These are phyloP conservation scores for Regulus satrapa DNA, from an alignment of 2,113 vertebrate genomes.

Conservation along the genomic window DNA sequence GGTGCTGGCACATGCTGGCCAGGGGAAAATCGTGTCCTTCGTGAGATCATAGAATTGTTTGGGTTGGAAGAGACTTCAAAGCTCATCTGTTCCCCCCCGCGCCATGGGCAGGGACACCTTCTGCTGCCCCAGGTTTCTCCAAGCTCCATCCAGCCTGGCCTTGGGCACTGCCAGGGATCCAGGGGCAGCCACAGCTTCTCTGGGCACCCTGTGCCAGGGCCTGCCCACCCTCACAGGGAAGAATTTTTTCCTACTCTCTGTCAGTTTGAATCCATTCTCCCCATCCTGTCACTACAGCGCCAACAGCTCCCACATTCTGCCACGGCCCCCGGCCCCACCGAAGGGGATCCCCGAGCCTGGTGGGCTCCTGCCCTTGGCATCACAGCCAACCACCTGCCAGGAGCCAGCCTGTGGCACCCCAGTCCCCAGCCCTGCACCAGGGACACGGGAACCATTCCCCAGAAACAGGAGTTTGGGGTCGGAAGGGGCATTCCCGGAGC, in stretches of 20 bases:
- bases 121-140: not conserved
- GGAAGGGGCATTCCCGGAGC: not conserved
- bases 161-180: not conserved
- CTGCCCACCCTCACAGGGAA: rapidly evolving
- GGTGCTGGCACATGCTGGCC: not conserved
- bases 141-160: rapidly evolving
- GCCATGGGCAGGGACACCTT: not conserved
- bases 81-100: not conserved
- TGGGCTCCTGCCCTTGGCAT: not conserved
- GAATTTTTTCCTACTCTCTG: not conserved
- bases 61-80: not conserved
- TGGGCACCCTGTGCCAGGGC: not conserved
- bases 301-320: not conserved
- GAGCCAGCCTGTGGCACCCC: not conserved
- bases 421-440: rapidly evolving
- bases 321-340: not conserved
- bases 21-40: rapidly evolving
- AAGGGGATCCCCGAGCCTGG: not conserved
- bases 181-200: not conserved
- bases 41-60: not conserved
- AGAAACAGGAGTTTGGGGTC: not conserved
- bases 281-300: not conserved
- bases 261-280: not conserved
- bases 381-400: not conserved
- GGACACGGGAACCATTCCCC: not conserved